Evolutionary conservation across 2,888 invertebrate species (phyloP).

Genomic region (Pyrocoelia pectoralis): DNA sequence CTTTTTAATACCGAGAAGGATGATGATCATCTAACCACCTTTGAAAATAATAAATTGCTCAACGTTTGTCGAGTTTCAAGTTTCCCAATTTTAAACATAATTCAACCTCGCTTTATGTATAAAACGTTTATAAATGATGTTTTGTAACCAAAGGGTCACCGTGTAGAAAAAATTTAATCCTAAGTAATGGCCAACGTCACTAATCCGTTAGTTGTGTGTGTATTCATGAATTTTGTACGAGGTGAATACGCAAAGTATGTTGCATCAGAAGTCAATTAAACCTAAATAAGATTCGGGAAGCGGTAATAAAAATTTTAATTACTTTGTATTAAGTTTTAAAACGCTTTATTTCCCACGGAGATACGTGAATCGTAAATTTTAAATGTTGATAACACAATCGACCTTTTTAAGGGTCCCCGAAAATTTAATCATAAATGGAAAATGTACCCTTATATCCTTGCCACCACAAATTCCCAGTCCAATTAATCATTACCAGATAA

Average conservation of each 20-base stretch:
- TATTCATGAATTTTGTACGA: background rate
- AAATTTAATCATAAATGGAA: background rate
- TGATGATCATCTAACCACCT: too few species aligned
- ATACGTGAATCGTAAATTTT: too few species aligned
- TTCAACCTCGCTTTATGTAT: too few species aligned
- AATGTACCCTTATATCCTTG: background rate
- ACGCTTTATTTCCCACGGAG: too few species aligned
- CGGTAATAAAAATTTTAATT: too few species aligned
- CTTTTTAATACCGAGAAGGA: too few species aligned
- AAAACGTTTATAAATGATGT: background rate
- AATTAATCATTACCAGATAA: background rate
- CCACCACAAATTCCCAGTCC: conserved; percentile 1
- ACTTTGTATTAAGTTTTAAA: too few species aligned
- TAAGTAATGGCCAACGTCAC: background rate
- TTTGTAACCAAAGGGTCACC: background rate
- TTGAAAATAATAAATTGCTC: too few species aligned
- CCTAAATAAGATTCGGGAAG: too few species aligned
- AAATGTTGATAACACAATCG: conserved; percentile 8
- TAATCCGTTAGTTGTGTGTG: background rate
- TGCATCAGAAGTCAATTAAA: too few species aligned
- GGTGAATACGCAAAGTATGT: background rate
- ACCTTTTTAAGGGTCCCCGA: background rate
- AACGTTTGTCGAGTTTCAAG: too few species aligned
- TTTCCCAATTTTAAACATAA: too few species aligned
- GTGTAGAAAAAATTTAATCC: conserved; percentile 1